Conservation (phyloP, 2,888 invertebrate species). For the Drosophila pseudotalamancana region DNA sequence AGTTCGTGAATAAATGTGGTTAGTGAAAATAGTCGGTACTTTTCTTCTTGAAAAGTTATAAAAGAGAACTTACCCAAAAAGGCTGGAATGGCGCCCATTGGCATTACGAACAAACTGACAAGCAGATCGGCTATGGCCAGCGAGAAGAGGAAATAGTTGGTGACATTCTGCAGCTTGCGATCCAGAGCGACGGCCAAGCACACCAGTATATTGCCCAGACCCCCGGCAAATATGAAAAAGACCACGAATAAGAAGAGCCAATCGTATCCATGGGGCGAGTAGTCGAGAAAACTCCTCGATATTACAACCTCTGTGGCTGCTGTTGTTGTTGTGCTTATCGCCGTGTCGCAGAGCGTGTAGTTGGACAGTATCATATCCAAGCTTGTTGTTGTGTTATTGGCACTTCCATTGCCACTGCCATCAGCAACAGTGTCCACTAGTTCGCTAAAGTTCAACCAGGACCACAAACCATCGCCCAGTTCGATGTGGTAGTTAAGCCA, state of each 20-base stretch:
- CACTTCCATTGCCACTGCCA: slow-evolving; percentile 25
- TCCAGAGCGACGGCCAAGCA: slow-evolving; percentile 96
- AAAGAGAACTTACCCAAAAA: slow-evolving; percentile 91
- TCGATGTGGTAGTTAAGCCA: slow-evolving; percentile 60
- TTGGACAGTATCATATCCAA: slow-evolving; percentile 69
- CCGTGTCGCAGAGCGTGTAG: slow-evolving; percentile 54
- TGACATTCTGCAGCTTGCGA: slow-evolving; percentile 95
- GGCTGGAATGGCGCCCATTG: slow-evolving; percentile 96
- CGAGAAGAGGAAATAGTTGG: slow-evolving; percentile 97
- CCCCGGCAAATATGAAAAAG: slow-evolving; percentile 94
- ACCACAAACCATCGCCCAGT: slow-evolving; percentile 55
- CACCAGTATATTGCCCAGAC: slow-evolving; percentile 95
- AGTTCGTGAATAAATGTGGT: too few relatives aligned
- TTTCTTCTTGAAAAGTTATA: too few relatives aligned
- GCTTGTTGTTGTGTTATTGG: slow-evolving; percentile 39
- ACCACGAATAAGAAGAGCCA: slow-evolving; percentile 94
- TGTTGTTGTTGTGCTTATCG: slow-evolving; percentile 26
- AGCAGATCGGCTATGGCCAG: slow-evolving; percentile 96
- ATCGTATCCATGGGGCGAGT: slow-evolving; percentile 85
- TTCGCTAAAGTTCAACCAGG: slow-evolving; percentile 62
- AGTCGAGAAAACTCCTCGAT: slow-evolving; percentile 57
- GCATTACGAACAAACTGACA: slow-evolving; percentile 98
- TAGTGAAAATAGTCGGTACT: neutral
- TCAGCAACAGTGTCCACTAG: slow-evolving; percentile 36
- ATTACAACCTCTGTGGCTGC: slow-evolving; percentile 34